Conservation (phyloP, 2,797 vertebrate species). For the Enteromius unitaeniatus region DNA sequence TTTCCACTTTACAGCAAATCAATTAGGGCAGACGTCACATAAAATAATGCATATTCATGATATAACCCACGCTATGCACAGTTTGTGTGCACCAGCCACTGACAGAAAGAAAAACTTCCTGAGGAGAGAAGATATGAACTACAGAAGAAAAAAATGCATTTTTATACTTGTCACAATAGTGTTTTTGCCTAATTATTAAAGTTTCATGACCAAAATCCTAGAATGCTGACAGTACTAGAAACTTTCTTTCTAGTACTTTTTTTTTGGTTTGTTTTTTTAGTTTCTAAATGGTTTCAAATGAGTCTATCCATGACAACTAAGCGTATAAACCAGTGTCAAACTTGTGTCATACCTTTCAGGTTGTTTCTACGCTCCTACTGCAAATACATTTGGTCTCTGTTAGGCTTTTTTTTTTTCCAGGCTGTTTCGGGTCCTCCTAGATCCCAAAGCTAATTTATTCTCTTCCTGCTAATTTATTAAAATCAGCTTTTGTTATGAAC, state of each 20-base stretch:
- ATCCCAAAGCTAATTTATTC: constrained; percentile 55
- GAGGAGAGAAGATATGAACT: background rate
- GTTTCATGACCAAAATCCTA: constrained; percentile 16
- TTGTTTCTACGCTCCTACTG: constrained; percentile 10
- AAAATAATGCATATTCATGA: constrained; percentile 9
- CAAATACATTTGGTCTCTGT: constrained; percentile 43
- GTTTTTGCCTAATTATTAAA: constrained; percentile 29
- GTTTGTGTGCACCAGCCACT: background rate
- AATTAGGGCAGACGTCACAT: background rate
- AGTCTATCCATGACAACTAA: constrained; percentile 17
- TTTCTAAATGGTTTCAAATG: constrained; percentile 1
- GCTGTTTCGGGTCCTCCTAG: constrained; percentile 50
- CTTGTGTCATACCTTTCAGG: constrained; percentile 13
- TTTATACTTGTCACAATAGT: constrained; percentile 14
- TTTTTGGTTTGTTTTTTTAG: background rate
- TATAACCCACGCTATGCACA: background rate
- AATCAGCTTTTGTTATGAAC: constrained; percentile 54
- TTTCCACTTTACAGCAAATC: background rate
- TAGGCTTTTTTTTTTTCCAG: constrained; percentile 24
- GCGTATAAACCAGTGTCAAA: constrained; percentile 1
- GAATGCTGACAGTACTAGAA: constrained; percentile 1
- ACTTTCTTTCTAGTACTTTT: background rate
- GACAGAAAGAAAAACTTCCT: constrained; percentile 7
- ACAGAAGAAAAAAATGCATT: background rate
- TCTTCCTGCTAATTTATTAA: constrained; percentile 62